Base-by-base conservation (phyloP, 2,888 invertebrate genomes). In the Bhutanitis thaidina region DNA sequence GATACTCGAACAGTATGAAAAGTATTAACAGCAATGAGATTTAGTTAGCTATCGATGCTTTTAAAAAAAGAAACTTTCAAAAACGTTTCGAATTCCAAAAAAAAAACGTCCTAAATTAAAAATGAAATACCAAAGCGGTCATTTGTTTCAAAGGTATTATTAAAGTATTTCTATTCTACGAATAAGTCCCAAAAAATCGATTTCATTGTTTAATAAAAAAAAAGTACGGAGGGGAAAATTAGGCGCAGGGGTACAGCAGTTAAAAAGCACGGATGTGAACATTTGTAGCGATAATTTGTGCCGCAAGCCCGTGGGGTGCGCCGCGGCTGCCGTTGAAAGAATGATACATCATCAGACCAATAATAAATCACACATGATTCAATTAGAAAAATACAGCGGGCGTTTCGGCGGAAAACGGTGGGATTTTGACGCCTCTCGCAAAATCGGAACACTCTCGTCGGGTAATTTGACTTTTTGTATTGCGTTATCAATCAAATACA, bases 261-360 rank as follows among this genome's bases (percentile, higher is more conserved):
- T 80, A 81, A 84, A 83, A 80, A 78, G 73, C 77, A 71, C 78
- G 82, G 74, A 80, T 77, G 78, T 74, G 83, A 83, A 79, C 83
- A 85, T 87, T 88, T 82, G 85, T 80, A 80, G 82, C 81, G 81
- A 86, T 85, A 86, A 88, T 85, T 80, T 70, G 81, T 73, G 70
- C 85, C 83, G 65, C 82, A 83, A 82, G 74, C 77, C 72, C 69
- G 69, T 77, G 77, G 85, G 86, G 85, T 77, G 81, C 71, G 82
- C 76, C 83, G 60, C 87, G 85, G 85, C 80, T 88, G 88, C 72
- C 75, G 80, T 74, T 88, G 88, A 88, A 86, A 88, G 87, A 87
- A 88, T 88, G 87, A 89, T 88, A 82, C 89, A 89, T 89, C 89
- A 89, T 88, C 89, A 87, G 69, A 80, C 85, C 87, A 84, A 86